These are phyloP conservation scores for Pristionchus maxplancki DNA, from an alignment of 2,888 invertebrate genomes.

Conservation along the genomic window DNA sequence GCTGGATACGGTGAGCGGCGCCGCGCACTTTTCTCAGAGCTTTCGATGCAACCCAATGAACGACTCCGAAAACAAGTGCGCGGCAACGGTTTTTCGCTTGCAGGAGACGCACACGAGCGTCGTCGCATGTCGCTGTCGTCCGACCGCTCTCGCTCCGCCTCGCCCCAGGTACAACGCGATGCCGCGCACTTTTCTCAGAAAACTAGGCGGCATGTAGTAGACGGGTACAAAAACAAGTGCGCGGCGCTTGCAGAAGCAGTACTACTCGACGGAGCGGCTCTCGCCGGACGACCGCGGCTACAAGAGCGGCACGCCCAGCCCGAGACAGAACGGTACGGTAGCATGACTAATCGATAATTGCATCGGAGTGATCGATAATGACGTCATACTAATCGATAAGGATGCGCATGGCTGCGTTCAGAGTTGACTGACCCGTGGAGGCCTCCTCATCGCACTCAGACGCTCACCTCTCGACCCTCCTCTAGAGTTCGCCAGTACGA, in stretches of 20 bases:
- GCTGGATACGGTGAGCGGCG: conserved; percentile 69
- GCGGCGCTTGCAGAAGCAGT: conserved; percentile 39
- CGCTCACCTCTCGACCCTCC: conserved; percentile 63
- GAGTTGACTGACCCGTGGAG: conserved; percentile 43
- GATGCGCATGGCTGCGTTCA: conserved; percentile 13
- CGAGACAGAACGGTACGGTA: conserved; percentile 51
- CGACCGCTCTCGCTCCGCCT: conserved; percentile 69
- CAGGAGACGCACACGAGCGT: conserved; percentile 71
- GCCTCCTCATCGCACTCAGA: conserved; percentile 67
- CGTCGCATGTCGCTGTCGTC: conserved; percentile 69
- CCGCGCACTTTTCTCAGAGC: background rate
- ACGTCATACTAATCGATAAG: background rate
- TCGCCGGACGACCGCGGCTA: conserved; percentile 63
- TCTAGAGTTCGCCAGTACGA: conserved; percentile 62
- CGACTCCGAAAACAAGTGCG: background rate
- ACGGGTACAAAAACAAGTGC: background rate
- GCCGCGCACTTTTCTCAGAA: conserved; percentile 30
- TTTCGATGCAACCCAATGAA: background rate
- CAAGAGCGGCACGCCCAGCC: conserved; percentile 63
- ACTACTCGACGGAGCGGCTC: conserved; percentile 59
- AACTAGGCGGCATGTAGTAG: background rate
- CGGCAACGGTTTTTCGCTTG: conserved; percentile 2
- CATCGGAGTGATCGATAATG: background rate
- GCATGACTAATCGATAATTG: conserved; percentile 2
- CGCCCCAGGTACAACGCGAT: conserved; percentile 53